Conservation (phyloP, 2,797 vertebrate genomes). For the Leptodactylus fallax region DNA sequence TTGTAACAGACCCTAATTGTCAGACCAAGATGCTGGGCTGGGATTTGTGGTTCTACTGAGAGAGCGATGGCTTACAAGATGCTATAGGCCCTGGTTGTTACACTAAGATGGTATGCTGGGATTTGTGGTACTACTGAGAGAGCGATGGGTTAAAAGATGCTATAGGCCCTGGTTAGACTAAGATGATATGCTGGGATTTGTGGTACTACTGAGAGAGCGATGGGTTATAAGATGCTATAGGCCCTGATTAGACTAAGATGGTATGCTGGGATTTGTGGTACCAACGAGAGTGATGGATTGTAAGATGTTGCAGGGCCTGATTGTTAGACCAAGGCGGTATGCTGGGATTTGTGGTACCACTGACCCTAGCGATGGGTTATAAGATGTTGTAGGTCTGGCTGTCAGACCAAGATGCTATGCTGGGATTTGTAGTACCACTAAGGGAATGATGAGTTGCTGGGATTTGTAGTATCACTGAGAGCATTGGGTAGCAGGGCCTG, state of each 20-base stretch:
- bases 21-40: background rate
- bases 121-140: background rate
- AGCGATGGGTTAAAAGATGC: too few species aligned
- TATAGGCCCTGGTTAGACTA: too few species aligned
- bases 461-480: background rate
- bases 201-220: too few species aligned
- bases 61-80: too few species aligned
- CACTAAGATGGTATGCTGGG: too few species aligned
- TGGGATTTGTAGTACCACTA: too few species aligned
- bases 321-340: background rate
- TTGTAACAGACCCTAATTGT: background rate
- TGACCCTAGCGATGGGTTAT: background rate
- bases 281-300: background rate
- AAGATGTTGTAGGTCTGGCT: too few species aligned
- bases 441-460: too few species aligned
- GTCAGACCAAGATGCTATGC: background rate
- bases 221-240: too few species aligned
- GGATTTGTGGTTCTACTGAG: background rate
- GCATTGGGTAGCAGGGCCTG: background rate
- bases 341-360: constrained; percentile 17
- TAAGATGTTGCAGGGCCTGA: too few species aligned
- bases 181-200: too few species aligned
- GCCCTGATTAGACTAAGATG: too few species aligned
- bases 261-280: background rate
- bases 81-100: background rate